phyloP scores from a whole-genome alignment of 1,140 invertebrate species.

The Microplitis demolitor region DNA sequence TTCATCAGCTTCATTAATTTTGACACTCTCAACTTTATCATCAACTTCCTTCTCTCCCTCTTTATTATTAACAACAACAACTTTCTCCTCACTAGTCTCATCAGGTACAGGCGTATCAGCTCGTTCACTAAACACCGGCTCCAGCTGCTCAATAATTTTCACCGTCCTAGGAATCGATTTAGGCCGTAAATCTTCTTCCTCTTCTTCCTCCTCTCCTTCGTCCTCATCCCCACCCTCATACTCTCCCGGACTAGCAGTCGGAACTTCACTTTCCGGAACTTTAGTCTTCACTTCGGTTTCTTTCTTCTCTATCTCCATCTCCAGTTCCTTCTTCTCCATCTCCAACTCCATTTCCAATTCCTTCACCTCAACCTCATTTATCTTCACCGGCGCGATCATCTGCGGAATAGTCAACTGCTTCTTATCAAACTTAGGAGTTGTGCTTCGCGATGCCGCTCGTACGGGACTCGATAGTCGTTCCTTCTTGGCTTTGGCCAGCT shows the following conservation, averaged over 20 bases:
- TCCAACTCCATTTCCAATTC: background rate
- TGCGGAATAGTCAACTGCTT: constrained; percentile 46
- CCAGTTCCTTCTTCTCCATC: constrained; percentile 14
- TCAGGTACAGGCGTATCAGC: constrained; percentile 17
- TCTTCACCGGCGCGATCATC: constrained; percentile 32
- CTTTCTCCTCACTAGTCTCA: constrained; percentile 16
- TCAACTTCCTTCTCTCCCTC: constrained; percentile 43
- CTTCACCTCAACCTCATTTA: background rate
- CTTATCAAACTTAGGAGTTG: constrained; percentile 7
- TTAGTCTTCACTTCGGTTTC: constrained; percentile 14
- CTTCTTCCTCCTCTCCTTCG: constrained; percentile 51
- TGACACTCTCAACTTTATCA: constrained; percentile 11
- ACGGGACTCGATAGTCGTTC: constrained; percentile 23
- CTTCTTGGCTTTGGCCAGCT: constrained; percentile 23
- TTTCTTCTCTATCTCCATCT: constrained; percentile 11
- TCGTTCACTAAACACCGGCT: no score
- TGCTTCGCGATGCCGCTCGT: constrained; percentile 20
- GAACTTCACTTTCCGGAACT: constrained; percentile 41
- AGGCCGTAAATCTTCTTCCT: constrained; percentile 29
- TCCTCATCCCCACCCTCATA: constrained; percentile 62
- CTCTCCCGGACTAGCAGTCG: constrained; percentile 60
- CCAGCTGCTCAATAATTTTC: no score
- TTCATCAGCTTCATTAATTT: background rate
- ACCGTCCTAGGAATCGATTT: no score
- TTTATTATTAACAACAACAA: background rate